Evolutionary conservation across 2,797 vertebrate genomes (phyloP).

Genomic region (Molossus alvarezi): DNA sequence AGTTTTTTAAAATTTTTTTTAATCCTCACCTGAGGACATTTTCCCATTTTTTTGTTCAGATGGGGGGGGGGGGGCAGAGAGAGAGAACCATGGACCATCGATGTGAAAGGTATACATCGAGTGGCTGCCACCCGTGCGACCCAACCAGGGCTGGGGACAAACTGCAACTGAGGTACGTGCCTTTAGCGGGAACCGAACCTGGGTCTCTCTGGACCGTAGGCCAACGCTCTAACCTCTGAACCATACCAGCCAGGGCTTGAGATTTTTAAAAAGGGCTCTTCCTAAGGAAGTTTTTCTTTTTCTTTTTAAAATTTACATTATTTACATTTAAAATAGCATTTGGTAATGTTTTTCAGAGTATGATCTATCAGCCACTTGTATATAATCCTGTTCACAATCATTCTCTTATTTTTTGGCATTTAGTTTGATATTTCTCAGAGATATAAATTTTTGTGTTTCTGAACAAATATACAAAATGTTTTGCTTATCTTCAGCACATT

Average conservation of each 20-base stretch:
- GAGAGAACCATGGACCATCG: no score
- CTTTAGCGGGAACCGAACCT: no score
- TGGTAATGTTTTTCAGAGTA: conserved; percentile 36
- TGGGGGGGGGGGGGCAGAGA: no score
- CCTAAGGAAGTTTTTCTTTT: conserved; percentile 1
- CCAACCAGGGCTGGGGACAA: no score
- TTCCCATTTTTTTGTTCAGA: no score
- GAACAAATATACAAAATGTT: conserved; percentile 23
- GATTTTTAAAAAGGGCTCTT: background rate
- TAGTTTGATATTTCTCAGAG: conserved; percentile 28
- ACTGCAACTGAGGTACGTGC: no score
- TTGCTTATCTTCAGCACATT: conserved; percentile 46
- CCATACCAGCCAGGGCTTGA: background rate
- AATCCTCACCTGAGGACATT: no score
- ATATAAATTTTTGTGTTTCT: conserved; percentile 58
- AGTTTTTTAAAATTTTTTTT: background rate
- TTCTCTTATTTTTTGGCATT: conserved; percentile 25
- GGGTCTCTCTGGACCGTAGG: no score
- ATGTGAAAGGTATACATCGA: no score
- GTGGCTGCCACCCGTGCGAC: no score
- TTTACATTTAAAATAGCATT: conserved; percentile 61
- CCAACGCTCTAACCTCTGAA: no score
- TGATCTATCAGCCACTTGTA: background rate
- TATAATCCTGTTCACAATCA: background rate
- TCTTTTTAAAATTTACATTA: conserved; percentile 46